Percentiles rank a stretch among this genome's conserved stretches.
Evolutionary conservation across 2,113 vertebrate species (phyloP).

Genomic region (Podarcis cretensis): DNA sequence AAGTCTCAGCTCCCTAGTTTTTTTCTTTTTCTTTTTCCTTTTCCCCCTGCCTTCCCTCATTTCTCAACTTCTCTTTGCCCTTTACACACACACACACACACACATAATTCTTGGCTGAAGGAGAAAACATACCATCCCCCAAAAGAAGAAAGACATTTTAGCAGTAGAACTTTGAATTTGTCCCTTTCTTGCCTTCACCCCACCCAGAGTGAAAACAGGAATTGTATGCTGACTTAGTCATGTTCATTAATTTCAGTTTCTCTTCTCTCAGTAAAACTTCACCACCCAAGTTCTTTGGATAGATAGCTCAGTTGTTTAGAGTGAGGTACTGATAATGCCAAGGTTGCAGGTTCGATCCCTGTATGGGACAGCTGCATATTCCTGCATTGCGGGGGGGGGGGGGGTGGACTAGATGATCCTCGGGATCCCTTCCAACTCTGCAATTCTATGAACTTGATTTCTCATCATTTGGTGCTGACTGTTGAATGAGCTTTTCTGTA

Average conservation of each 20-base stretch:
- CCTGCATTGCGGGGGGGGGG: no score
- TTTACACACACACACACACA: conserved; percentile 5
- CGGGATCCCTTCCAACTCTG: no score
- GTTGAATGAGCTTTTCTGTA: background rate
- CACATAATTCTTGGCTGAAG: background rate
- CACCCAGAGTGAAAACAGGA: conserved; percentile 1
- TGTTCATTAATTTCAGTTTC: no score
- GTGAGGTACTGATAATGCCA: no score
- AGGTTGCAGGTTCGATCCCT: no score
- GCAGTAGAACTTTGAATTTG: conserved; percentile 25
- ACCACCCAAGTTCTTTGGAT: no score
- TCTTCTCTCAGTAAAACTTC: no score
- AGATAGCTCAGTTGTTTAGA: no score
- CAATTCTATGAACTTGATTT: background rate
- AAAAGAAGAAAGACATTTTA: background rate
- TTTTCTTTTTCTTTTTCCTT: background rate
- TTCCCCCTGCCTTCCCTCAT: background rate
- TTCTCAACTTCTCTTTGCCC: conserved; percentile 31
- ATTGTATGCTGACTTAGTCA: no score
- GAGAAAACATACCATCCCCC: background rate
- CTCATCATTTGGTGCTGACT: background rate
- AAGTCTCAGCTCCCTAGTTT: conserved; percentile 12
- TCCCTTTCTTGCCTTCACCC: background rate
- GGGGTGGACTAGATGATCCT: no score
- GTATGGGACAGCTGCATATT: no score